Evolutionary conservation across 2,113 vertebrate species (phyloP).

Genomic region (Tor tambroides): DNA sequence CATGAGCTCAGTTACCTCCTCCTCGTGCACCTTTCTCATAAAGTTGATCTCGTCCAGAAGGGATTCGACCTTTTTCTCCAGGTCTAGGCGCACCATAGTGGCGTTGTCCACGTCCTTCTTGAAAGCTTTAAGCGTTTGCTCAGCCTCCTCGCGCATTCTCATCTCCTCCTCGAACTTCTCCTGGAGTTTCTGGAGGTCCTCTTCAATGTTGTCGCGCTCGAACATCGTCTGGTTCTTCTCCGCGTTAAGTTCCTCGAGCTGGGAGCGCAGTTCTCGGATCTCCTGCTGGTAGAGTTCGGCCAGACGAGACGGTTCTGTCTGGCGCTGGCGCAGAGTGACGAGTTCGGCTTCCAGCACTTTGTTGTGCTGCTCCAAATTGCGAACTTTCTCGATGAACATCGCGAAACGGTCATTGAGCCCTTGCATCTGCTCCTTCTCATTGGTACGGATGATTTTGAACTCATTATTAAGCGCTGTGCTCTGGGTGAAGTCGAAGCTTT

Average conservation of each 20-base stretch:
- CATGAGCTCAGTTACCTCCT: constrained; percentile 87
- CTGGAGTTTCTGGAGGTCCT: constrained; percentile 82
- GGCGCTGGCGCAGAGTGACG: constrained; percentile 80
- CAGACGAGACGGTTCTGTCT: constrained; percentile 81
- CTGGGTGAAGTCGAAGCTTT: constrained; percentile 82
- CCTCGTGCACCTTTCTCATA: constrained; percentile 86
- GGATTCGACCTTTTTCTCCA: constrained; percentile 90
- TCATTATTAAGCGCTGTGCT: constrained; percentile 83
- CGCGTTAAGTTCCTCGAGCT: constrained; percentile 82
- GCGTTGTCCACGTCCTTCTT: constrained; percentile 89
- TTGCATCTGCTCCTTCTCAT: constrained; percentile 91
- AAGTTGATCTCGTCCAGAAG: constrained; percentile 89
- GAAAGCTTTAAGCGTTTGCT: constrained; percentile 82
- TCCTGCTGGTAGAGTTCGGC: constrained; percentile 71
- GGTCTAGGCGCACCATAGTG: constrained; percentile 85
- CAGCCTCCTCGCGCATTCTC: constrained; percentile 81
- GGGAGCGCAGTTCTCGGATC: constrained; percentile 85
- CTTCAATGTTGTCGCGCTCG: constrained; percentile 84
- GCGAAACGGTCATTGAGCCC: constrained; percentile 91
- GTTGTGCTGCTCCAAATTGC: constrained; percentile 89
- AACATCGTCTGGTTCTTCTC: constrained; percentile 84
- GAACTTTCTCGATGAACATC: constrained; percentile 89
- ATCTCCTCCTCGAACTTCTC: constrained; percentile 82
- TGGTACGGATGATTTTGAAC: constrained; percentile 88
- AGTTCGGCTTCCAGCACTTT: constrained; percentile 85